phyloP scores from a whole-genome alignment of 2,113 vertebrate genomes.

The Semnornis frantzii region DNA sequence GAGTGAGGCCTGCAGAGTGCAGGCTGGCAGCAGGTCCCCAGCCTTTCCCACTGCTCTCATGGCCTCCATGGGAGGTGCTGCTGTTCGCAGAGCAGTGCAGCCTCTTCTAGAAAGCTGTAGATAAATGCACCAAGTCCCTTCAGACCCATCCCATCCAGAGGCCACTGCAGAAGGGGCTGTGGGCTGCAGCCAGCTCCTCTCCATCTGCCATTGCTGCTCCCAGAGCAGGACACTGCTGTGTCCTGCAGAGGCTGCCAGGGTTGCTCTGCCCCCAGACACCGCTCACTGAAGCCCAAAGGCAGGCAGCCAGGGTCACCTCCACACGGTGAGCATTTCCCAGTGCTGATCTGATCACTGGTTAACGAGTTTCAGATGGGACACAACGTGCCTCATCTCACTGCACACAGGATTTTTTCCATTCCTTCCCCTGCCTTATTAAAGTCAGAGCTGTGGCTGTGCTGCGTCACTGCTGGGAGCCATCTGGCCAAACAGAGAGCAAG shows the following conservation, averaged over 20 bases:
- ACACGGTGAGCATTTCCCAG: constrained; percentile 32
- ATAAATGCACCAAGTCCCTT: neutral
- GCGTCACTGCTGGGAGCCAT: constrained; percentile 81
- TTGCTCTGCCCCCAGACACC: constrained; percentile 19
- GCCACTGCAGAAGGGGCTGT: neutral
- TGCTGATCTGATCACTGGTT: constrained; percentile 53
- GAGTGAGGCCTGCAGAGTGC: neutral
- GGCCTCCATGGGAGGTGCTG: neutral
- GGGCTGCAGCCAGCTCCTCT: neutral
- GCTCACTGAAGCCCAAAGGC: constrained; percentile 57
- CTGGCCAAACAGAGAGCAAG: constrained; percentile 85
- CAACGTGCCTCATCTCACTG: constrained; percentile 42
- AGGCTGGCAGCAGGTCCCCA: neutral
- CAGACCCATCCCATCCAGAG: neutral
- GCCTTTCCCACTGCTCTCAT: neutral
- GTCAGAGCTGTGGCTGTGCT: constrained; percentile 75
- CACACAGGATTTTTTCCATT: constrained; percentile 66
- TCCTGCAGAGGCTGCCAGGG: neutral
- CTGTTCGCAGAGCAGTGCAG: neutral
- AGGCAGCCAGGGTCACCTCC: constrained; percentile 57
- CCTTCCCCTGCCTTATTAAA: constrained; percentile 67
- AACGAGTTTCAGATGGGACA: constrained; percentile 77
- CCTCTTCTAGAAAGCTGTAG: neutral
- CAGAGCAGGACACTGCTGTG: neutral
- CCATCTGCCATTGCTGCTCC: neutral